These are phyloP conservation scores for Anas capensis DNA, from an alignment of 2,797 vertebrate genomes.

Conservation along the genomic window DNA sequence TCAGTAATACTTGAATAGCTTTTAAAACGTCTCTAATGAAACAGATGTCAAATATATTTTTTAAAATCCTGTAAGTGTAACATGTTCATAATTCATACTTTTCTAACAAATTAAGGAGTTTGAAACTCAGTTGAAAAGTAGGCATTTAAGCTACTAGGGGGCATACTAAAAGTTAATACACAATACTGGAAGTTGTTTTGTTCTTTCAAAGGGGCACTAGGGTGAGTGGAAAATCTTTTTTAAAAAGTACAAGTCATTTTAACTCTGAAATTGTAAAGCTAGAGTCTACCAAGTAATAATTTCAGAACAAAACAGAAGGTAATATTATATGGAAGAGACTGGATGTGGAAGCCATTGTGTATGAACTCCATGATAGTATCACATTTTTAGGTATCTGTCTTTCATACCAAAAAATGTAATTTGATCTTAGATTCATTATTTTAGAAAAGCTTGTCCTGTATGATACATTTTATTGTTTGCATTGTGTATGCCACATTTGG, in stretches of 20 bases:
- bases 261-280: background rate
- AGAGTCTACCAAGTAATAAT: background rate
- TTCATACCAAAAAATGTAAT: background rate
- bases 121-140: background rate
- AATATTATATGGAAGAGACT: background rate
- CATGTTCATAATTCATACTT: background rate
- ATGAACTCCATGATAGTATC: background rate
- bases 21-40: background rate
- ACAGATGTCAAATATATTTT: background rate
- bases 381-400: background rate
- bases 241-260: background rate
- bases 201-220: background rate
- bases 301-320: background rate
- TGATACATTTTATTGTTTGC: background rate
- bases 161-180: background rate
- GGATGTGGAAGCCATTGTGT: background rate
- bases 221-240: background rate
- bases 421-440: background rate
- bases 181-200: background rate
- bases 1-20: background rate
- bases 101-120: background rate
- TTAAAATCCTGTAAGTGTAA: background rate
- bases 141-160: background rate
- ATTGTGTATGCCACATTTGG: background rate
- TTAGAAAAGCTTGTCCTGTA: accelerated